phyloP scores from a whole-genome alignment of 2,888 invertebrate genomes.

The Chloromyia formosa region DNA sequence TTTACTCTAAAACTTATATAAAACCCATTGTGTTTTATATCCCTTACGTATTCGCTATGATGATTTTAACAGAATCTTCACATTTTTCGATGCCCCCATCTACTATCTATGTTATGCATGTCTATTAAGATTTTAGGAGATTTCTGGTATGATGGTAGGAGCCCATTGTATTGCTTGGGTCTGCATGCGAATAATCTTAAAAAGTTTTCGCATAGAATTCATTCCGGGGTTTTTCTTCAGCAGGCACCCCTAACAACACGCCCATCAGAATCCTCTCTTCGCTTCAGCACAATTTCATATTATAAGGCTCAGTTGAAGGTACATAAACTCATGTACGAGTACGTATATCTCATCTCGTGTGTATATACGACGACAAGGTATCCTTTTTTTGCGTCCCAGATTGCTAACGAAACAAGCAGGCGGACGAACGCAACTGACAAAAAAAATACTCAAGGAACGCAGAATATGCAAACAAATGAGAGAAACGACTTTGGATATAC shows the following conservation, averaged over 20 bases:
- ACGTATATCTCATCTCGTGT: no score
- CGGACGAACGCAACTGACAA: no score
- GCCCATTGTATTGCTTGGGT: neutral
- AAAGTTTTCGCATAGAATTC: constrained; percentile 20
- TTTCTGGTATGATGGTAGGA: neutral
- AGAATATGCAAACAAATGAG: no score
- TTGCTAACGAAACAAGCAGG: no score
- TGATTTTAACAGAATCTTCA: neutral
- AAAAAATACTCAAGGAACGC: no score
- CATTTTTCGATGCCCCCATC: neutral
- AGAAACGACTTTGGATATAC: no score
- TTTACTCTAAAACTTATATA: no score
- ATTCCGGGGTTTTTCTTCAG: neutral
- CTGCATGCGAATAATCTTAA: constrained; percentile 20
- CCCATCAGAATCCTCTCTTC: neutral
- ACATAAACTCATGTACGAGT: neutral
- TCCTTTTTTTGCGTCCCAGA: no score
- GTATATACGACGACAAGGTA: no score
- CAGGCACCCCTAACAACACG: neutral
- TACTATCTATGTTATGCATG: neutral
- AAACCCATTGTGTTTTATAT: neutral
- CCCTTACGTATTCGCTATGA: neutral
- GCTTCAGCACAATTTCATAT: no score
- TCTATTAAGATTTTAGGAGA: neutral
- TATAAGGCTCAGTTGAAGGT: neutral